Base-by-base conservation (phyloP, 2,888 invertebrate species). In the Andrena fulva region DNA sequence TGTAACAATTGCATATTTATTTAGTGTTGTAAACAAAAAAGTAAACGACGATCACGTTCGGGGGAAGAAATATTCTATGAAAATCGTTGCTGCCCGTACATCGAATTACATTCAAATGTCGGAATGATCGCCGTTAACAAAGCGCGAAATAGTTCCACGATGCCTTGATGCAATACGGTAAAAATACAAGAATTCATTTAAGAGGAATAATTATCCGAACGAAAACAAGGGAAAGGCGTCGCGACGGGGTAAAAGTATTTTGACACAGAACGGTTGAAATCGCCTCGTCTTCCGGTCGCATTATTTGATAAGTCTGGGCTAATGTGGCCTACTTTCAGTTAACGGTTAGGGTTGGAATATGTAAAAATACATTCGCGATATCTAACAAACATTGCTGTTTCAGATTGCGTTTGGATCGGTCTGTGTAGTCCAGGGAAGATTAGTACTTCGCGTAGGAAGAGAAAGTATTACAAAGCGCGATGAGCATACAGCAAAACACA, bases 401-500 rank as follows among this genome's bases (percentile, higher is more conserved):
- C 64, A 75, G 85, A 66, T 87, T 77, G 20, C 66, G 27, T 35
- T 35, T n/a, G 75, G 66, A 29, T 62, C 59, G 16, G 29, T 54
- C 35, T 71, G 63, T 75, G 71, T 78, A 68, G 67, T 52, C 42
- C 24, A 35, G 42, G 33, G 24, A 52, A 31, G 50, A 27, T 60
- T 71, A 10, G 35, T 52, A 52, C 12, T 50, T 31, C 16, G 27
- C 35, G 31, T 63, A 59, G 68, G 29, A n/a, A 50, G 52, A 52
- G 1, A 50, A 24, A 71, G 60, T 8, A 63, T 24, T 62, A 27
- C n/a, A 67, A 59, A 77, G 52, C 74, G 42, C 62, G 8, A 84
- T 78, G 83, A 84, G 64, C 20, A 60, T 82, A 24, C 79, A 80
- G 52, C 68, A 68, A 27, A 84, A 56, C 20, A 62, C 71, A 48